Evolutionary conservation across 2,797 vertebrate genomes (phyloP).

Genomic region (Notolabrus celidotus): DNA sequence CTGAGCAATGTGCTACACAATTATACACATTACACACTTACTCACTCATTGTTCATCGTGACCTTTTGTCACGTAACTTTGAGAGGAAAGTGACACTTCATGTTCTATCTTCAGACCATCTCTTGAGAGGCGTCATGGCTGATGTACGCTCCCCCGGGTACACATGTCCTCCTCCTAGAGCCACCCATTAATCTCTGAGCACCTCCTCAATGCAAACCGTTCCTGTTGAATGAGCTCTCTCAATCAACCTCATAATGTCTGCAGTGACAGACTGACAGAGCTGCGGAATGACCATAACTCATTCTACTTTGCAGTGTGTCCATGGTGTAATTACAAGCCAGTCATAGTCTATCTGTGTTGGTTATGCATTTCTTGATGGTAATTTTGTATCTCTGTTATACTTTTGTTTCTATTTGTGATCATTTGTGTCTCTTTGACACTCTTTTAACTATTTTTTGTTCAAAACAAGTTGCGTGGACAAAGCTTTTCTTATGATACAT

Average conservation of each 20-base stretch:
- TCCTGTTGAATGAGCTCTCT: constrained; percentile 59
- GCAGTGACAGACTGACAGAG: constrained; percentile 76
- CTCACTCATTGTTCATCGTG: constrained; percentile 24
- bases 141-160: constrained; percentile 60
- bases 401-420: neutral
- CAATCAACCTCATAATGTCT: constrained; percentile 78
- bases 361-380: neutral
- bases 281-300: constrained; percentile 70
- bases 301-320: constrained; percentile 38
- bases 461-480: no score
- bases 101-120: constrained; percentile 51
- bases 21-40: constrained; percentile 43
- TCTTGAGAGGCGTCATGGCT: constrained; percentile 56
- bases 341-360: neutral
- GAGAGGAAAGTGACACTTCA: constrained; percentile 60
- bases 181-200: constrained; percentile 73
- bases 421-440: neutral
- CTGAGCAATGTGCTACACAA: constrained; percentile 14
- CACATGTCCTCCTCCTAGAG: constrained; percentile 71
- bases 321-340: constrained; percentile 14
- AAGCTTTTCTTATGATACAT: no score
- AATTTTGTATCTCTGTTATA: neutral
- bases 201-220: constrained; percentile 71
- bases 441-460: no score
- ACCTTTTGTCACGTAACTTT: constrained; percentile 65